phyloP scores from a whole-genome alignment of 2,113 vertebrate species.

The Cryptotis parvus region DNA sequence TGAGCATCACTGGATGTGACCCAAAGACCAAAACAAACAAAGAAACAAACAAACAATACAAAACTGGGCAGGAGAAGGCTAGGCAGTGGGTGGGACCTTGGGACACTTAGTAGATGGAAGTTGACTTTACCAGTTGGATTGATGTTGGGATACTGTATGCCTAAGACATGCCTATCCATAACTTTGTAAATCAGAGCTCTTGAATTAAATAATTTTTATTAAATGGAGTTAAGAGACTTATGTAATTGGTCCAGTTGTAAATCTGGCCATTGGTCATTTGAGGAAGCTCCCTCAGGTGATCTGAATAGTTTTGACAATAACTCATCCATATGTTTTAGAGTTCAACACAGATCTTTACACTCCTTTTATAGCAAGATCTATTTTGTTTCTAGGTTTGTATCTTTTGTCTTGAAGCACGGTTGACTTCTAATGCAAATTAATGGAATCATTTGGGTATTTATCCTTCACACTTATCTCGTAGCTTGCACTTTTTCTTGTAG shows the following conservation, averaged over 20 bases:
- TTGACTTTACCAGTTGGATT: no score
- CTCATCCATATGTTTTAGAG: not conserved
- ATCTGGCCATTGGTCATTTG: not conserved
- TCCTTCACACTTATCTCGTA: not conserved
- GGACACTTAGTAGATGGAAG: no score
- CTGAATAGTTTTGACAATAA: not conserved
- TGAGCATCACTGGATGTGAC: no score
- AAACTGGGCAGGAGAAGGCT: no score
- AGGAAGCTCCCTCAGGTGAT: not conserved
- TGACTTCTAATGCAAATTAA: not conserved
- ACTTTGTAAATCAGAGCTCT: no score
- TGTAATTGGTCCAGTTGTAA: not conserved
- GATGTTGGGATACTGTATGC: no score
- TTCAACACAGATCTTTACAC: not conserved
- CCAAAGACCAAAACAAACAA: no score
- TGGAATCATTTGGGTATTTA: not conserved
- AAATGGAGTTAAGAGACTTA: not conserved
- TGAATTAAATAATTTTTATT: no score
- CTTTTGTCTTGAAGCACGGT: not conserved
- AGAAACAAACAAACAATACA: no score
- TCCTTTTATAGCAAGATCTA: not conserved
- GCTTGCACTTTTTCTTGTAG: slow-evolving; percentile 1
- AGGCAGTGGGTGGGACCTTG: no score
- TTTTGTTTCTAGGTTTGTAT: not conserved
- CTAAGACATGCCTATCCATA: no score